Evolutionary conservation across 64 coral and sea anemone genomes (phyloP), one percentile per base, ranked within the genome.

Genomic region (Montipora efflorescens): DNA sequence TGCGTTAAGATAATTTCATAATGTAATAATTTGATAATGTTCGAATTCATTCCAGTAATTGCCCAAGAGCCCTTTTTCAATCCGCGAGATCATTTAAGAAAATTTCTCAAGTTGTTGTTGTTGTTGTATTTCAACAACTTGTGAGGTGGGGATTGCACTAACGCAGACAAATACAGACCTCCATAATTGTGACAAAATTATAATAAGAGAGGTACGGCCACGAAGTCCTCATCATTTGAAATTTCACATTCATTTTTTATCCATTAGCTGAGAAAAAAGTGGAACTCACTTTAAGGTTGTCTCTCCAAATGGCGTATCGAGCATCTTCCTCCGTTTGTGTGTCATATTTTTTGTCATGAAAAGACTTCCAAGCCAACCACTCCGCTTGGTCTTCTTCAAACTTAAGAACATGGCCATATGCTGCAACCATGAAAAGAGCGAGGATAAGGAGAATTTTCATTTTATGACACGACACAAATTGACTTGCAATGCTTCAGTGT

Each of bases 341-440:
- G 7, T 57, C 5, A 28, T 97, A 97, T 16, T 50, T 36, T 57
- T 97, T 97, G 8, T 46, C 84, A 76, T 94, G 92, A 61, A 97
- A 91, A 7, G 55, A 64, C 43, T 97, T 97, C 95, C 95, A 97
- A 14, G 82, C 92, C 18, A 91, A 82, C 95, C 95, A 97, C 58
- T 94, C 64, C 0, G 25, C 15, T 5, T 94, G 71, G 48, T 89
- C 82, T 6, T 93, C 95, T 13, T 77, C 89, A 64, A 91, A 88
- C 51, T 76, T 84, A 20, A 87, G 3, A 4, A 90, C 82, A 2
- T 84, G 47, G 21, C 88, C 84, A 53, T 43, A 82, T 25, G 80
- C 91, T 22, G 79, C 89, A 74, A 79, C 90, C 23, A 98, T 15
- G 47, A 79, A 44, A 18, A 80, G 79, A 75, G 85, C 53, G 59